Base-by-base conservation (phyloP, 2,797 vertebrate species). In the Kryptopterus vitreolus region DNA sequence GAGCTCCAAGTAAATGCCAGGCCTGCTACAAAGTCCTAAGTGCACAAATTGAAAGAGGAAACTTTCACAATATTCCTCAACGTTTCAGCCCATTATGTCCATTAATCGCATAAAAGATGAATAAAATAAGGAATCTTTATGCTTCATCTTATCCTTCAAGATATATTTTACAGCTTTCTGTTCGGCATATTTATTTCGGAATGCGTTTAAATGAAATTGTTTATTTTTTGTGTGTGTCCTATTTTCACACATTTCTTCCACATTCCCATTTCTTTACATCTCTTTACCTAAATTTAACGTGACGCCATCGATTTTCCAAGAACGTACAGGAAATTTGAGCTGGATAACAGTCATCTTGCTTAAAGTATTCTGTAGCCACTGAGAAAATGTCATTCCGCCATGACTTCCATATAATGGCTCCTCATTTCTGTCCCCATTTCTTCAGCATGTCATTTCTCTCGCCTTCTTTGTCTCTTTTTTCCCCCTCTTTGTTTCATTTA, bases 1-100 rank as follows among this genome's bases (percentile, higher is more conserved):
- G 48, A 70, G 78, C 76, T 31, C 31, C 46, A 69, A 76, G 79
- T 77, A 83, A 87, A 79, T 79, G 76, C 77, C 77, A 76, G 66
- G 61, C 68, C 65, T 80, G 69, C 31, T 75, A 78, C 78, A 85
- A 75, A 86, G 63, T 65, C 46, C 79, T 53, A 33, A 77, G 18
- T 29, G 15, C 29, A 70, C 73, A 79, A 46, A 78, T 20, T n/a
- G 57, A 75, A 11, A 48, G 20, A 53, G 75, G 59, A 70, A 58
- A 65, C 48, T 43, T 74, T 8, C 50, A 33, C 50, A 55, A 33
- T 75, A 76, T 71, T 63, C 74, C 76, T 61, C 59, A 24, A 46
- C 31, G 29, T 66, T 73, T 84, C 55, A 22, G 11, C 24, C 55
- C 59, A 35, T 65, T 38, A 48, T 61, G 81, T 78, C 76, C 72